Base-by-base conservation (phyloP, 2,888 invertebrate genomes). In the Tridacna gigas region DNA sequence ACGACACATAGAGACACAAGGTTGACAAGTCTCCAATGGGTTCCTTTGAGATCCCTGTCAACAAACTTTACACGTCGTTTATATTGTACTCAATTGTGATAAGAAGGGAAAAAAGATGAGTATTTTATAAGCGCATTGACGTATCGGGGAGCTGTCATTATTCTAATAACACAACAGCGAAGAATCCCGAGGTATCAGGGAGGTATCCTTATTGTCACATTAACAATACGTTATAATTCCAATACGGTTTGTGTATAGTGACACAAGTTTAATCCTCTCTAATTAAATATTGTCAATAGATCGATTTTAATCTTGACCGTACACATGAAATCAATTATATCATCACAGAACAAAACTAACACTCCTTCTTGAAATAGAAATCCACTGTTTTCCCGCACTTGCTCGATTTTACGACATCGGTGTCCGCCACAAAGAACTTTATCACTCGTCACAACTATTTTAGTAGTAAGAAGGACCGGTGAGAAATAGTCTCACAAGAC, bases 201-300 rank as follows among this genome's bases (percentile, higher is more conserved):
- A 48, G 22, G 25, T 51, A 51, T 67, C 45, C 13, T 71, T 47
- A 45, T 47, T 25, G 13, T 4, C 26, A 13, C 71, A 15, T 48
- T 13, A 48, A 71, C 22, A 20, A 71, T n/a, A 47, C 13, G 20
- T 51, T 25, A 51, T 26, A 71, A 51, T 71, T 51, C 71, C 71
- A 51, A 51, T 71, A 51, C 20, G 18, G 45, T 51, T 13, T 25
- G 51, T 25, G 26, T 71, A 25, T 71, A 45, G 15, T 51, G 51
- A 71, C 71, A 25, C 25, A 51, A 22, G 11, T 71, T 71, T 22
- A 71, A 71, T 71, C 45, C 69, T n/a, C 45, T 51, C 71, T 63
- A 71, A 71, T 71, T 71, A 51, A 71, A 71, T 51, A 71, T 51
- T 51, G 51, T 51, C 71, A 71, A 71, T 51, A 51, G 71, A 71